A percentile compares a stretch with the other conserved stretches of the same genome.
Evolutionary conservation across 2,113 vertebrate species (phyloP).

Genomic region (Motacilla alba): DNA sequence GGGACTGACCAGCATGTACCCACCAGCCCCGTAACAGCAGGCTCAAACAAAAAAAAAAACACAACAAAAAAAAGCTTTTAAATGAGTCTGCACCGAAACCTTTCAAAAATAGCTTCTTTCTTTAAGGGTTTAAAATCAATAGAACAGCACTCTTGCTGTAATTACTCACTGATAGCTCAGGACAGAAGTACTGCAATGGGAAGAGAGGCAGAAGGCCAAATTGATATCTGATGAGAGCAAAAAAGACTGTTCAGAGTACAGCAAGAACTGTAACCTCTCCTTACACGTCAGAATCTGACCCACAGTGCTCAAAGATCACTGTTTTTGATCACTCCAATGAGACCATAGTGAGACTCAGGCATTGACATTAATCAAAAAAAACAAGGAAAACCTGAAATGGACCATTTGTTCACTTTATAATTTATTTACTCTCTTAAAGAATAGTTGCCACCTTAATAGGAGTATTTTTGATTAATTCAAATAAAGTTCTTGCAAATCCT

Average conservation of each 20-base stretch:
- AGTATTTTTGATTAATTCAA: not conserved
- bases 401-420: not conserved
- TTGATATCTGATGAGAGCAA: not conserved
- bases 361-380: not conserved
- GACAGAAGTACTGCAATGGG: not conserved
- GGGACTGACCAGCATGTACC: not conserved
- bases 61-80: not conserved
- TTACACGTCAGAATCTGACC: not conserved
- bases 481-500: not conserved
- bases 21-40: not conserved
- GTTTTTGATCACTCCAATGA: not conserved
- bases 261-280: not conserved
- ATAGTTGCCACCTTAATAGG: not conserved
- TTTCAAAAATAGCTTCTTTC: not conserved
- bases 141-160: not conserved
- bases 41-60: not conserved
- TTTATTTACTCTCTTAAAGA: not conserved
- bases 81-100: not conserved
- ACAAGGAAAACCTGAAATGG: not conserved
- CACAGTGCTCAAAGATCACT: not conserved
- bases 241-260: not conserved
- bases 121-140: slow-evolving; percentile 34
- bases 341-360: not conserved
- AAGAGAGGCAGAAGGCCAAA: slow-evolving; percentile 16
- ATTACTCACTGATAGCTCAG: not conserved